Evolutionary conservation across 2,888 invertebrate genomes (phyloP).

Genomic region (Nasonia oneida): DNA sequence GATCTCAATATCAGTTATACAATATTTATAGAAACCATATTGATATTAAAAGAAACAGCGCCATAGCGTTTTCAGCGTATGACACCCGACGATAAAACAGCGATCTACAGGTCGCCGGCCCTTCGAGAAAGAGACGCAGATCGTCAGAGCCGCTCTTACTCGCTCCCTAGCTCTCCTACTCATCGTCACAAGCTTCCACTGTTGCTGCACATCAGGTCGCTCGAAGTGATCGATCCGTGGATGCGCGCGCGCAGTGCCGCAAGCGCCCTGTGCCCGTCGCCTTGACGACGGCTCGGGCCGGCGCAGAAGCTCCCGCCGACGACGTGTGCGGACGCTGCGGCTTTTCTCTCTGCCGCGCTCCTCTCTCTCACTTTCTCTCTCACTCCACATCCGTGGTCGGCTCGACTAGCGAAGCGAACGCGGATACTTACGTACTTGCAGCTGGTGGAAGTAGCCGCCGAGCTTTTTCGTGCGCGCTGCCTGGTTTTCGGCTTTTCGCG

Average conservation of each 20-base stretch:
- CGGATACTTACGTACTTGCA: not conserved
- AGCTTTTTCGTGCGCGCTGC: not conserved
- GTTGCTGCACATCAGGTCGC: slow-evolving; percentile 12
- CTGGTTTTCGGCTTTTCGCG: not conserved
- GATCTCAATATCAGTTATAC: too few species aligned
- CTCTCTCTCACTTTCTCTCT: not conserved
- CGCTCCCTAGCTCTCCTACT: not conserved
- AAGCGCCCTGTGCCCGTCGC: slow-evolving; percentile 84
- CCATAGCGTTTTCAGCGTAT: not conserved
- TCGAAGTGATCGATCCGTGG: slow-evolving; percentile 66
- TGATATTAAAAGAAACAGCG: not conserved
- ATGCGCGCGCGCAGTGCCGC: slow-evolving; percentile 78
- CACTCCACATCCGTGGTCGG: not conserved
- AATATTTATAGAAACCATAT: too few species aligned
- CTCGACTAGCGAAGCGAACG: not conserved
- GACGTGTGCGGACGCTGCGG: slow-evolving; percentile 64
- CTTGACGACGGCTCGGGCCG: slow-evolving; percentile 83
- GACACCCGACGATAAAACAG: slow-evolving; percentile 12
- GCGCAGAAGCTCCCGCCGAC: slow-evolving; percentile 71
- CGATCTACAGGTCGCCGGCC: not conserved
- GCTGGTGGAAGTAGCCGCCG: not conserved
- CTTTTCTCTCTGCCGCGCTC: slow-evolving; percentile 15
- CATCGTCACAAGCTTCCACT: not conserved
- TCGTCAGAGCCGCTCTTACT: not conserved
- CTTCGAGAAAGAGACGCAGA: not conserved